Evolutionary conservation across 2,888 invertebrate species (phyloP).

Genomic region (Meandrusa payeni): DNA sequence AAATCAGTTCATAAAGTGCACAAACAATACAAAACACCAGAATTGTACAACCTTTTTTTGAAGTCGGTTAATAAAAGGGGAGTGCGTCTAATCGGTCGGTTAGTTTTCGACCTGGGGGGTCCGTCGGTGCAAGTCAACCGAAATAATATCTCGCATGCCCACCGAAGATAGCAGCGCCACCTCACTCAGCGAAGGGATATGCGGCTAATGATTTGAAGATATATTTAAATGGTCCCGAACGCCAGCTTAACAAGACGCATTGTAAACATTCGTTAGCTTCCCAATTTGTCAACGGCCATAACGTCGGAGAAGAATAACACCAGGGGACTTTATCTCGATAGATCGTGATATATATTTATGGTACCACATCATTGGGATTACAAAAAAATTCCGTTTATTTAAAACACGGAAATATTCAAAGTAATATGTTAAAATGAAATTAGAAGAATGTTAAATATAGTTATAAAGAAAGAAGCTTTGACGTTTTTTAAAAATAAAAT

Average conservation of each 20-base stretch:
- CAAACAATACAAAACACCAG: too few species aligned
- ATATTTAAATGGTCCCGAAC: constrained; percentile 30
- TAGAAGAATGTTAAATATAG: too few species aligned
- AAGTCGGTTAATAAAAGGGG: constrained; percentile 54
- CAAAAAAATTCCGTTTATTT: too few species aligned
- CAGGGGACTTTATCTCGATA: constrained; percentile 1
- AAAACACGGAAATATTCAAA: too few species aligned
- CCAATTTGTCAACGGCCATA: constrained; percentile 17
- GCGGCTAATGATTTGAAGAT: constrained; percentile 35
- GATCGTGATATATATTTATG: too few species aligned
- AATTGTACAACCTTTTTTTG: too few species aligned
- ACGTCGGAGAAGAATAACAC: constrained; percentile 2
- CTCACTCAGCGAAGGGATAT: constrained; percentile 46
- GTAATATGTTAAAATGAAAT: too few species aligned
- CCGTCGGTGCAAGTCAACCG: constrained; percentile 41
- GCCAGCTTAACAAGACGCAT: constrained; percentile 28
- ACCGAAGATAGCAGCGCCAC: constrained; percentile 43
- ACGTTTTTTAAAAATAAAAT: too few species aligned
- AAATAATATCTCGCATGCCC: constrained; percentile 62
- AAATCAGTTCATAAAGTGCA: too few species aligned
- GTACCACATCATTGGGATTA: too few species aligned
- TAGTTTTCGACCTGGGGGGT: constrained; percentile 62
- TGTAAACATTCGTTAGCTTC: constrained; percentile 11
- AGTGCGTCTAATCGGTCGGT: constrained; percentile 45
- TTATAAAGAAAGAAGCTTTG: too few species aligned